Base-by-base conservation (phyloP, 2,113 vertebrate genomes). In the Phyllopteryx taeniolatus region DNA sequence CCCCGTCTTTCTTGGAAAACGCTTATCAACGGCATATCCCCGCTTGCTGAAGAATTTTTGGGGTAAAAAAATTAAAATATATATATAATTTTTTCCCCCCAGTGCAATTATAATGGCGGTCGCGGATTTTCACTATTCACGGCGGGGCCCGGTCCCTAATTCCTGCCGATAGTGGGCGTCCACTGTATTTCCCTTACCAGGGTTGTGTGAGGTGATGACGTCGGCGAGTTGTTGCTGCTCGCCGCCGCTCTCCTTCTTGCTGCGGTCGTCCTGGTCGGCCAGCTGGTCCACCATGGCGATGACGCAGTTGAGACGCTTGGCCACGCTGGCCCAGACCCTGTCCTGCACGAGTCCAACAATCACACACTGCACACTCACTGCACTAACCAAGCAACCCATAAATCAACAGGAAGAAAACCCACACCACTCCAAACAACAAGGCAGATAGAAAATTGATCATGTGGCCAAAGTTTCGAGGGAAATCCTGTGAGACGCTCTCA, bases 221-320 rank as follows among this genome's bases (percentile, higher is more conserved):
- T 95, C 94, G 57, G 86, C 92, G 5, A 87, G 81, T 15, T 93
- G 77, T 72, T 92, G 83, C 3, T 92, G 84, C 3, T 94, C 93
- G 3, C 86, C 54, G 68, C 51, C 61, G 1, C 82, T 64, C 64
- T 81, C 83, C 63, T 89, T 88, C 19, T 85, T 88, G 73, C 63
- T 76, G 59, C 83, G 87, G 56, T 94, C 94, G 59, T 92, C 93
- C 73, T 95, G 96, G 65, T 95, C 94, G 70, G 64, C 22, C 22
- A 99, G 88, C 79, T 94, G 95, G 75, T 99, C 97, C 87, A 96
- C 96, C 94, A 95, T 94, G 53, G 95, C 96, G 66, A 99, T 96
- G 71, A 99, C 89, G 65, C 95, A 96, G 91, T 97, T 97, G 85
- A 99, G 93, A 86, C 95, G 95, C 89, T 96, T 98, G 33, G 95